phyloP scores from a whole-genome alignment of 2,797 vertebrate species.

The Ciconia nigra region DNA sequence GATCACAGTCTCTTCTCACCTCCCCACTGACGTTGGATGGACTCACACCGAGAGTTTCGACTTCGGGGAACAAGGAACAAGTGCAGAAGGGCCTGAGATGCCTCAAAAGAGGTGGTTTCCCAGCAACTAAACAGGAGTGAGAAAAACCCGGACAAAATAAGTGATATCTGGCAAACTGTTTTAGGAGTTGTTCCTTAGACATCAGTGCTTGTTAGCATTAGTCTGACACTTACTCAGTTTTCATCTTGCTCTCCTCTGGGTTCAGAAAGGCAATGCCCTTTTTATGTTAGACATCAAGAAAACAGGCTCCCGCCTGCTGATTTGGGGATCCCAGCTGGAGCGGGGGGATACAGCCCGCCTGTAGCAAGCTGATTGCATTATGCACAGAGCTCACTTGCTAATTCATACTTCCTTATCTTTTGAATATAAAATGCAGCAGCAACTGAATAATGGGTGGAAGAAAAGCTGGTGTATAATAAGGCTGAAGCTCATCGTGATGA shows the following conservation, averaged over 20 bases:
- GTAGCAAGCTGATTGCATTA: neutral
- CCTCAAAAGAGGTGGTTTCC: neutral
- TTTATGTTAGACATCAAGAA: neutral
- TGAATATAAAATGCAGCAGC: neutral
- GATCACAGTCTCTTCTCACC: neutral
- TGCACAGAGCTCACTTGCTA: neutral
- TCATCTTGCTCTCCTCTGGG: neutral
- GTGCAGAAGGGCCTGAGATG: neutral
- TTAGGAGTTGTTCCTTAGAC: neutral
- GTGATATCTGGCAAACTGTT: neutral
- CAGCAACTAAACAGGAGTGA: neutral
- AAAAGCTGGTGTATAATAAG: neutral
- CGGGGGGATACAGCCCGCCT: neutral
- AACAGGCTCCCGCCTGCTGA: neutral
- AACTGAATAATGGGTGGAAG: neutral
- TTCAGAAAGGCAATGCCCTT: neutral
- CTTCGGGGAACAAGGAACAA: neutral
- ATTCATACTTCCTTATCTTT: neutral
- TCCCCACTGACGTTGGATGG: neutral
- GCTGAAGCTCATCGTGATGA: neutral
- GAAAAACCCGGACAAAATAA: neutral
- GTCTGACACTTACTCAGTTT: neutral
- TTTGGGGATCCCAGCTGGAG: neutral
- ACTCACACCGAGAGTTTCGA: neutral
- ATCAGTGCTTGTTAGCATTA: neutral